Base-by-base conservation (phyloP, 2,113 vertebrate species). In the Glaucidium brasilianum region DNA sequence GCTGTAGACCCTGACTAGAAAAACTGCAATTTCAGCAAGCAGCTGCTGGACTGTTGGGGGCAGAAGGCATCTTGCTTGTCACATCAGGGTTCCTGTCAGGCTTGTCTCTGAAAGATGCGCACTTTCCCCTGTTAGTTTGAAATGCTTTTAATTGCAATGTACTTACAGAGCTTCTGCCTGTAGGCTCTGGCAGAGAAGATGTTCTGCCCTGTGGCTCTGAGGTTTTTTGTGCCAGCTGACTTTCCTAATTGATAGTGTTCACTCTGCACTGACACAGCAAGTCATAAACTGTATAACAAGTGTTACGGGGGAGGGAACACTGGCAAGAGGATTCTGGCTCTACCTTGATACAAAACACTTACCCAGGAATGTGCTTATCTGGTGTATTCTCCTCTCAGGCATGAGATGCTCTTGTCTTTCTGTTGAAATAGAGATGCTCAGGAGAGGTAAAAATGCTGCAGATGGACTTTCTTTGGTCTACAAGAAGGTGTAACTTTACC, bases 71-170 rank as follows among this genome's bases (percentile, higher is more conserved):
- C 73, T 34, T 23, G 34, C 55, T 66, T 39, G 50, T 35, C 72
- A n/a, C 2, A 2, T 30, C 26, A 18, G 29, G 58, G 55, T 53
- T 72, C 69, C 71, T 4, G 5, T 17, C 15, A 4, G 59, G 4
- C 29, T n/a, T 2, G 15, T 30, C 71, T 45, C 47, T 14, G n/a
- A 10, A 23, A 50, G 63, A 27, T 30, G 67, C 13, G 1, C 21
- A 1, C 15, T 39, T 68, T 29, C 58, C 53, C 17, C 35, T 10
- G 45, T 12, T 26, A 43, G 11, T 52, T 49, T 37, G 22, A 21
- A 35, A 39, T 20, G 37, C 2, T 0, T 34, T 35, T 66, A 29
- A 74, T 58, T 45, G 73, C 47, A 4, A 0, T 18, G 90, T 11
- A 2, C n/a, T 47, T 22, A 4, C 4, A 37, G 81, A 25, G 77